Conservation (phyloP, 2,797 vertebrate genomes). For the Tragelaphus eurycerus region DNA sequence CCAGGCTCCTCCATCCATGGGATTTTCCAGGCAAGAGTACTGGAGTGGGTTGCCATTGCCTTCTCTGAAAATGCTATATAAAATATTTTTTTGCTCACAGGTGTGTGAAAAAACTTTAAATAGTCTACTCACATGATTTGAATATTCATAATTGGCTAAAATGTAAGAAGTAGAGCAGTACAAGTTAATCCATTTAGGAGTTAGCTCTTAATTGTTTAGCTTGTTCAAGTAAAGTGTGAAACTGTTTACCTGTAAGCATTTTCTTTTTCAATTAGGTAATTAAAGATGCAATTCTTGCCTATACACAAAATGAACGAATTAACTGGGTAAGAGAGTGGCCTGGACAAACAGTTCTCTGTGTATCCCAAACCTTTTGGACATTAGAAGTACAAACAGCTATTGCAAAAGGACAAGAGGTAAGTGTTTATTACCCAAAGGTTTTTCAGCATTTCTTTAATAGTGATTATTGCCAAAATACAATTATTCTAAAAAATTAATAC, state of each 20-base stretch:
- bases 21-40: too few species aligned
- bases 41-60: too few species aligned
- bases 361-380: slow-evolving; percentile 94
- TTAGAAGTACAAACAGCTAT: slow-evolving; percentile 88
- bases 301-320: slow-evolving; percentile 84
- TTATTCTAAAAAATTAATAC: background rate
- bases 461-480: background rate
- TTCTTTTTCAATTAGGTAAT: slow-evolving; percentile 84
- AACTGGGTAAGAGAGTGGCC: slow-evolving; percentile 92
- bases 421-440: background rate
- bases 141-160: background rate
- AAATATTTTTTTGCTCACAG: background rate
- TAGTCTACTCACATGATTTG: background rate
- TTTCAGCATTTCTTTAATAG: background rate
- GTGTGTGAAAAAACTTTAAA: background rate
- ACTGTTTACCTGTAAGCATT: background rate
- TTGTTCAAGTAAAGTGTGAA: background rate
- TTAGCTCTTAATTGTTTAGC: background rate
- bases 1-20: too few species aligned
- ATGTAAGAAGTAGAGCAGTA: background rate
- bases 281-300: slow-evolving; percentile 86
- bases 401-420: slow-evolving; percentile 83
- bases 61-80: background rate
- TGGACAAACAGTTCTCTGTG: slow-evolving; percentile 93
- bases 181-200: background rate